A percentile compares a stretch with the other conserved stretches of the same genome.
Conservation (phyloP, 2,113 vertebrate species). For the Phainopepla nitens region DNA sequence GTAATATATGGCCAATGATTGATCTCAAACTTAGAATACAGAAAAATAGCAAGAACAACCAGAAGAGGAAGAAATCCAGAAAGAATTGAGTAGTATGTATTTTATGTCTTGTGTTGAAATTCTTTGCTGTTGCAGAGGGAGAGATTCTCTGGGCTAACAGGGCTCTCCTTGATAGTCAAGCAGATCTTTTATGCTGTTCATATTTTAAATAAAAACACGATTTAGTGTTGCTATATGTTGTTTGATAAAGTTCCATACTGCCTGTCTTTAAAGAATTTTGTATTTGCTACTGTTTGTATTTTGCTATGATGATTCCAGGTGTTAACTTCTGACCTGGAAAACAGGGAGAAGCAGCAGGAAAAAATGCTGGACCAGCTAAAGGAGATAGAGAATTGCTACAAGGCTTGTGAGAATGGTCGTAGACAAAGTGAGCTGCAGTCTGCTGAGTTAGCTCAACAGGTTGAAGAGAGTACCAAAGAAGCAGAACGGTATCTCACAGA, state of each 20-base stretch:
- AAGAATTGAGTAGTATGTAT: neutral
- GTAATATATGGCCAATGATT: neutral
- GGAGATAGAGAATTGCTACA: constrained; percentile 81
- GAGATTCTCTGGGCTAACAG: neutral
- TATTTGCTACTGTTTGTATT: neutral
- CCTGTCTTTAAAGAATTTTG: neutral
- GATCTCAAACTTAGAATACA: neutral
- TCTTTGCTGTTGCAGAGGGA: neutral
- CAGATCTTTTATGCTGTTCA: neutral
- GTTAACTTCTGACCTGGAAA: constrained; percentile 80
- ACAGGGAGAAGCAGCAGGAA: constrained; percentile 83
- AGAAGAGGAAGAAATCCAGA: neutral
- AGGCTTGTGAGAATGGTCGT: constrained; percentile 70
- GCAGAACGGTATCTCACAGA: constrained; percentile 70
- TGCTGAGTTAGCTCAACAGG: constrained; percentile 69
- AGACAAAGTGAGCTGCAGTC: constrained; percentile 63
- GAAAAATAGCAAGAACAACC: neutral
- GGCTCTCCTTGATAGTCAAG: neutral
- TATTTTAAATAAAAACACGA: neutral
- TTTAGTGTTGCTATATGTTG: neutral
- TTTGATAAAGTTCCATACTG: neutral
- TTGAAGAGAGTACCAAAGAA: constrained; percentile 72
- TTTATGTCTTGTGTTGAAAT: neutral
- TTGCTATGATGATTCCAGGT: constrained; percentile 4
- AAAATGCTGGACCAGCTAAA: constrained; percentile 86